Conservation (phyloP, 2,113 vertebrate genomes). For the Clinocottus analis region DNA sequence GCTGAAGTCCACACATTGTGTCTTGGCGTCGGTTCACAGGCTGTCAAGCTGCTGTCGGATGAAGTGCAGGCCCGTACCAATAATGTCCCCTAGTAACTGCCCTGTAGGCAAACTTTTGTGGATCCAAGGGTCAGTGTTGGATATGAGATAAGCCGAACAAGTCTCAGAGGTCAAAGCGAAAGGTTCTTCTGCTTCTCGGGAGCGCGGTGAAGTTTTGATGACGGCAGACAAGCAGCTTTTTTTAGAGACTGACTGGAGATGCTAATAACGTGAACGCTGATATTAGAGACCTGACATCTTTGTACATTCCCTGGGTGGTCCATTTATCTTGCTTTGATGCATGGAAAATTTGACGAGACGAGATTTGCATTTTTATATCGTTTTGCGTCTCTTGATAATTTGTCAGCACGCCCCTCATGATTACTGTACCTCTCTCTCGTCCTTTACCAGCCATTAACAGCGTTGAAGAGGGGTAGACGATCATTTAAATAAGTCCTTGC, state of each 20-base stretch:
- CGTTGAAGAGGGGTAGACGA: not conserved
- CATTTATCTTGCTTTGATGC: not conserved
- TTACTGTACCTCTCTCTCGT: not conserved
- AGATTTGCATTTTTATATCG: not conserved
- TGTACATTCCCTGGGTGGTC: not conserved
- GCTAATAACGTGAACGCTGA: not conserved
- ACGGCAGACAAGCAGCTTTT: not conserved
- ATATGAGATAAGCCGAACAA: not conserved
- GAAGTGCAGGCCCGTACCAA: not conserved
- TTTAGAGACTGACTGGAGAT: not conserved
- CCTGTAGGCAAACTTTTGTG: not conserved
- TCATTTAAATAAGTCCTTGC: not conserved
- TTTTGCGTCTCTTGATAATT: not conserved
- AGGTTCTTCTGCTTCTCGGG: not conserved
- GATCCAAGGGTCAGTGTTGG: not conserved
- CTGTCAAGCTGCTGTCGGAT: conserved; percentile 4
- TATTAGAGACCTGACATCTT: not conserved
- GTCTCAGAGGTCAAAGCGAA: not conserved
- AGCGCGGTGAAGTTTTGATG: not conserved
- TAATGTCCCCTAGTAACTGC: not conserved
- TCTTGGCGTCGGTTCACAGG: not conserved
- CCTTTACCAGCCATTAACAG: not conserved
- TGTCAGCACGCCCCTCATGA: not conserved
- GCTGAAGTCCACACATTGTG: conserved; percentile 7
- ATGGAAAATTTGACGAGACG: not conserved